phyloP scores from a whole-genome alignment of 2,113 vertebrate genomes.

The Copsychus sechellarum region DNA sequence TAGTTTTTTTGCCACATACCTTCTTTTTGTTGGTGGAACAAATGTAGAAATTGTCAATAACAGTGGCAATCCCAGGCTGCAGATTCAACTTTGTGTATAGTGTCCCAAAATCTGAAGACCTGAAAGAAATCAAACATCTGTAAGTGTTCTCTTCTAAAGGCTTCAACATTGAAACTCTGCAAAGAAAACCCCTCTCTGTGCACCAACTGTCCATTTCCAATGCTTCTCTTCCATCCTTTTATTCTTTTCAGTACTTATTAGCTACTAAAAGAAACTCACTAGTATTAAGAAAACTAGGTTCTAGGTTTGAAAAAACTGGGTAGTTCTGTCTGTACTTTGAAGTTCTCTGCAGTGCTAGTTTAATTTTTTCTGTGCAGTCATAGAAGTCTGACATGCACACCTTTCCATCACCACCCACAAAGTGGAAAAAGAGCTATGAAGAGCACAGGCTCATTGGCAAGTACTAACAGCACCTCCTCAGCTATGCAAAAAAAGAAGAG shows the following conservation, averaged over 20 bases:
- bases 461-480: not conserved
- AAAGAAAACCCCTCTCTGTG: not conserved
- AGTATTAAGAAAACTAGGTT: not conserved
- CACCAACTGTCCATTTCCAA: not conserved
- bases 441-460: not conserved
- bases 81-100: conserved; percentile 93
- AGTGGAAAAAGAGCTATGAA: not conserved
- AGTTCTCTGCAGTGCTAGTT: not conserved
- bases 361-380: not conserved
- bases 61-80: conserved; percentile 87
- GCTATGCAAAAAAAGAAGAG: not conserved
- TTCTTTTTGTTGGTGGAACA: conserved; percentile 96
- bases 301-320: not conserved
- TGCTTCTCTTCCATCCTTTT: not conserved
- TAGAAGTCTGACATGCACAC: not conserved
- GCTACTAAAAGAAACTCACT: not conserved
- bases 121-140: conserved; percentile 59
- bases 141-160: not conserved
- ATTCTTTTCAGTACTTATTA: not conserved
- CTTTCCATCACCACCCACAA: conserved; percentile 11
- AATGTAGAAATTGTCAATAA: conserved; percentile 97
- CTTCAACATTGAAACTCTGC: not conserved
- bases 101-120: conserved; percentile 93
- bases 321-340: not conserved
- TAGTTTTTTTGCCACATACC: conserved; percentile 71